phyloP scores from a whole-genome alignment of 2,797 vertebrate genomes.

The Syngnathus acus region DNA sequence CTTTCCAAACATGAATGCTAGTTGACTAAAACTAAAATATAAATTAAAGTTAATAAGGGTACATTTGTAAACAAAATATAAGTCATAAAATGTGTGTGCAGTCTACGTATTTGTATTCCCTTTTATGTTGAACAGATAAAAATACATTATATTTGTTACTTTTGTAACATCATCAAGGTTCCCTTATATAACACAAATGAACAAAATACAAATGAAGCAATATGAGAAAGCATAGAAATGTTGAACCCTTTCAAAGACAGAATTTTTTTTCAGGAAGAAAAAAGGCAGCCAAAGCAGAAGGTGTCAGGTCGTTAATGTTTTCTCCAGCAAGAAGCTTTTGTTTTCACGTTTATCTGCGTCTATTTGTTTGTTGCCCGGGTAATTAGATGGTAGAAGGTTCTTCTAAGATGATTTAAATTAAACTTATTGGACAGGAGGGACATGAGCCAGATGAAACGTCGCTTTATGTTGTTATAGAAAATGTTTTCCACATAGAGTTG shows the following conservation, averaged over 20 bases:
- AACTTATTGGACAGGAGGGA: background rate
- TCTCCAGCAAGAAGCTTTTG: background rate
- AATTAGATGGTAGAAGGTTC: background rate
- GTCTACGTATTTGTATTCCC: constrained; percentile 8
- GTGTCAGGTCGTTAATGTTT: background rate
- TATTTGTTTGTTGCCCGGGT: background rate
- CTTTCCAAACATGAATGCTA: constrained; percentile 19
- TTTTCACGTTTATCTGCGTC: background rate
- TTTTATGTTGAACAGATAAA: constrained; percentile 11
- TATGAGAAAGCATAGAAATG: background rate
- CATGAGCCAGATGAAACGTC: background rate
- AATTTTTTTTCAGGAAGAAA: background rate
- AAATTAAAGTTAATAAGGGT: constrained; percentile 38
- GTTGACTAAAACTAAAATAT: constrained; percentile 44
- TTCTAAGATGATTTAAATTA: background rate
- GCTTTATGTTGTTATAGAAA: background rate
- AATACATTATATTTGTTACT: background rate
- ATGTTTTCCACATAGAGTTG: background rate
- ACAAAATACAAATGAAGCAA: background rate
- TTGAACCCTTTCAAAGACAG: background rate
- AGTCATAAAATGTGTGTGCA: constrained; percentile 9
- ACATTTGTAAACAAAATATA: constrained; percentile 38
- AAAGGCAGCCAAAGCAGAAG: background rate
- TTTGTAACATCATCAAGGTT: background rate
- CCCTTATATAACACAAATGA: background rate